A percentile compares a stretch with the other conserved stretches of the same genome.
Evolutionary conservation across 2,113 vertebrate species (phyloP).

Genomic region (Sporophila hypoxantha): DNA sequence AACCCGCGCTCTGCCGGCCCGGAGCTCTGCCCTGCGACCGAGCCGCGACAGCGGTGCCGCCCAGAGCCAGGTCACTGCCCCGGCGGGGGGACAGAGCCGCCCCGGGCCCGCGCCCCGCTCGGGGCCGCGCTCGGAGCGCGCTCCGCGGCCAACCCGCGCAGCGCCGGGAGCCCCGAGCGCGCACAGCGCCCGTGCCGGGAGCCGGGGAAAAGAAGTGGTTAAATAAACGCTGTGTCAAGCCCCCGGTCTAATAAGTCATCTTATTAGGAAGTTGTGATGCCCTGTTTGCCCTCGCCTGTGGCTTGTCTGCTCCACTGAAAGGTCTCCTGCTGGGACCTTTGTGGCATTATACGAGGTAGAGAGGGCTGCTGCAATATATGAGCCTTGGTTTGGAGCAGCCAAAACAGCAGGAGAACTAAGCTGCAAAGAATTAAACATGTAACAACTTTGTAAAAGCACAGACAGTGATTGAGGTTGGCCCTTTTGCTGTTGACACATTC

Average conservation of each 20-base stretch:
- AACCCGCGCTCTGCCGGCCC: conserved; percentile 60
- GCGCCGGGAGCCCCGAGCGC: not conserved
- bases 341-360: conserved; percentile 45
- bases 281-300: conserved; percentile 56
- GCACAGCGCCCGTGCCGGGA: not conserved
- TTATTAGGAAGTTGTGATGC: conserved; percentile 64
- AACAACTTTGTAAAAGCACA: conserved; percentile 69
- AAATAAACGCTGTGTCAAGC: conserved; percentile 51
- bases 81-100: not conserved
- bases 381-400: conserved; percentile 54
- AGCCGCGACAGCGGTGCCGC: not conserved
- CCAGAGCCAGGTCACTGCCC: rapidly evolving
- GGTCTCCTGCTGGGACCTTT: conserved; percentile 49
- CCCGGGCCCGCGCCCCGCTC: rapidly evolving
- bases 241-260: conserved; percentile 49
- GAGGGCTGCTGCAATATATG: conserved; percentile 51
- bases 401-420: conserved; percentile 66
- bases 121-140: not conserved
- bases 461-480: conserved; percentile 65
- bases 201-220: conserved; percentile 50
- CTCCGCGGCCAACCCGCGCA: not conserved
- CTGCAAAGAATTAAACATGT: conserved; percentile 72
- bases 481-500: conserved; percentile 70
- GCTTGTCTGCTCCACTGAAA: conserved; percentile 65
- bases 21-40: not conserved